Conservation (phyloP, 2,888 invertebrate genomes). For the Cotesia congregata region DNA sequence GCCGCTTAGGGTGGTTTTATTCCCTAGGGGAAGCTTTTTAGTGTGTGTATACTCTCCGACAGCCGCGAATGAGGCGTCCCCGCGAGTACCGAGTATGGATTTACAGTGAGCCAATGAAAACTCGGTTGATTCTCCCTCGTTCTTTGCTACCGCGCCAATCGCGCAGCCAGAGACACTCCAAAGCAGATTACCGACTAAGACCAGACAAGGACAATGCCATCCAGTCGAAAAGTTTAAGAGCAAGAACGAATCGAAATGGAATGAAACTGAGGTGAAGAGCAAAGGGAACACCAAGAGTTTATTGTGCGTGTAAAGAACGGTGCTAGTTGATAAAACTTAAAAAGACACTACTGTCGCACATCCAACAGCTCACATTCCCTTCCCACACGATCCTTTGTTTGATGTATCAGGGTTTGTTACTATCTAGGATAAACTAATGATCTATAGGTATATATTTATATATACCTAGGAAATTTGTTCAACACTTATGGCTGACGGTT, state of each 20-base stretch:
- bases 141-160: constrained; percentile 42
- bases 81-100: constrained; percentile 62
- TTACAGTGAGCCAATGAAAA: constrained; percentile 58
- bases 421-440: not conserved
- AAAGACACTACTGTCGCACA: not conserved
- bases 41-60: not conserved
- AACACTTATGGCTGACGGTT: constrained; percentile 8
- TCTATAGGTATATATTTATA: not conserved
- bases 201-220: constrained; percentile 13
- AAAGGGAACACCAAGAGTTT: not conserved
- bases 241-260: too few species aligned
- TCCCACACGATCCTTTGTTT: not conserved
- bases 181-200: constrained; percentile 27
- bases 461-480: not conserved
- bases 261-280: not conserved
- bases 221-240: too few species aligned
- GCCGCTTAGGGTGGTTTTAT: constrained; percentile 24
- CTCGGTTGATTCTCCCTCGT: constrained; percentile 53
- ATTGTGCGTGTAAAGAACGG: not conserved
- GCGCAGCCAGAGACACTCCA: constrained; percentile 12
- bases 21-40: constrained; percentile 9
- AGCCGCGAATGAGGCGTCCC: constrained; percentile 57
- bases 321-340: not conserved
- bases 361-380: too few species aligned
- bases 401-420: not conserved